phyloP scores from a whole-genome alignment of 2,797 vertebrate genomes.

The Paramormyrops hopkinsi region DNA sequence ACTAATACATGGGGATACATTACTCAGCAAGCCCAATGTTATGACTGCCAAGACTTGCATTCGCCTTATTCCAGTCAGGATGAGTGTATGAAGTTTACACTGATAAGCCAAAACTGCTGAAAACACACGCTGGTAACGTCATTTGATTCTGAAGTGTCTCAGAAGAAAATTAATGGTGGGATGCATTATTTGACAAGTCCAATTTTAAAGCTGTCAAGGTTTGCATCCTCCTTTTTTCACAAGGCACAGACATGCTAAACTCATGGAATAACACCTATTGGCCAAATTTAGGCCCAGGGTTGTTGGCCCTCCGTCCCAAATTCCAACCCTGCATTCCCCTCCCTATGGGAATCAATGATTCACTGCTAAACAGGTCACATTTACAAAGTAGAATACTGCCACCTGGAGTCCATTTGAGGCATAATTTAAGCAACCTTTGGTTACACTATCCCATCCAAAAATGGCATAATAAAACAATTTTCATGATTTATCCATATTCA shows the following conservation, averaged over 20 bases:
- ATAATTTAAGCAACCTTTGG: background rate
- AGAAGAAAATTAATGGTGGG: background rate
- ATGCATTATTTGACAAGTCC: background rate
- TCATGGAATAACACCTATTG: background rate
- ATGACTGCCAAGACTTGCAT: background rate
- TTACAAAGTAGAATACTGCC: conserved; percentile 12
- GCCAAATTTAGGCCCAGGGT: background rate
- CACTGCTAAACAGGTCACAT: background rate
- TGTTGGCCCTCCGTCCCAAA: background rate
- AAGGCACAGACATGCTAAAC: background rate
- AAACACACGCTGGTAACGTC: background rate
- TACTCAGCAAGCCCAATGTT: background rate
- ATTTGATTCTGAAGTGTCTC: background rate
- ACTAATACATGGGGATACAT: background rate
- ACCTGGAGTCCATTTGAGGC: background rate
- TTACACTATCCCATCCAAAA: background rate
- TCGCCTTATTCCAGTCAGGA: background rate
- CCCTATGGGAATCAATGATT: background rate
- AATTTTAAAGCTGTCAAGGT: background rate
- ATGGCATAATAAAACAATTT: background rate
- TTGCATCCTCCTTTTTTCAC: background rate
- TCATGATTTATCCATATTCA: background rate
- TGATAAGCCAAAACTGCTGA: background rate
- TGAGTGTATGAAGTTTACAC: background rate
- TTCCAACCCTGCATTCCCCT: background rate